Evolutionary conservation across 2,797 vertebrate species (phyloP), one percentile per base, ranked within the genome.

Genomic region (Coccyzus lansbergi): DNA sequence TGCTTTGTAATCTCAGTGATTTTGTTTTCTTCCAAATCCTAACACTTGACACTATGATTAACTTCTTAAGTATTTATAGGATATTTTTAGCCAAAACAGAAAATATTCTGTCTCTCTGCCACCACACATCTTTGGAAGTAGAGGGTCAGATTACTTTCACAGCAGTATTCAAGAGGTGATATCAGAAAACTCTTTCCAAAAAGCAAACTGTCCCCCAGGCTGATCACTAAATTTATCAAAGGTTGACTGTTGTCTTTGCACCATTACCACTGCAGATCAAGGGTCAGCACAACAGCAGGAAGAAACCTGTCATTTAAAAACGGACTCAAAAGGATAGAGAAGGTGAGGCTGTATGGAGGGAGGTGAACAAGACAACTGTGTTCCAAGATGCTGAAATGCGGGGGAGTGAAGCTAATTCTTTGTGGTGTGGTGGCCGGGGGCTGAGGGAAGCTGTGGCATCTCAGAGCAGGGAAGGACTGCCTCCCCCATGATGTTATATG

Each of bases 291-390:
- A 12, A 7, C 24, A 51, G 67, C 22, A 72, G 83, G 65, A 72
- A 68, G 60, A 42, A 92, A 42, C 12, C 12, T 26, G 60, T n/a
- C n/a, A 29, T 25, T 59, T 5, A 18, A 22, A 55, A 77, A 65
- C 6, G 65, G 64, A 26, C 51, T 74, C 6, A 2, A 63, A 49
- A 49, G 62, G 62, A 51, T 25, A 59, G 55, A 38, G 55, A 51
- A 79, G 69, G 75, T 76, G 78, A 89, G 36, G 31, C 44, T 2
- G 2, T 9, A 22, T 9, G 59, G 44, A 76, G 44, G 51, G 72
- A 48, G 60, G 68, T 38, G 42, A 76, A 67, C 3, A 0, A 56
- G 18, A 22, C 2, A 2, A 10, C 58, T 6, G n/a, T 4, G 2
- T 38, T 31, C 44, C 0, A 3, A 9, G 68, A 6, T 48, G 90